phyloP scores from a whole-genome alignment of 2,888 invertebrate genomes.

The Hedychridium roseum region DNA sequence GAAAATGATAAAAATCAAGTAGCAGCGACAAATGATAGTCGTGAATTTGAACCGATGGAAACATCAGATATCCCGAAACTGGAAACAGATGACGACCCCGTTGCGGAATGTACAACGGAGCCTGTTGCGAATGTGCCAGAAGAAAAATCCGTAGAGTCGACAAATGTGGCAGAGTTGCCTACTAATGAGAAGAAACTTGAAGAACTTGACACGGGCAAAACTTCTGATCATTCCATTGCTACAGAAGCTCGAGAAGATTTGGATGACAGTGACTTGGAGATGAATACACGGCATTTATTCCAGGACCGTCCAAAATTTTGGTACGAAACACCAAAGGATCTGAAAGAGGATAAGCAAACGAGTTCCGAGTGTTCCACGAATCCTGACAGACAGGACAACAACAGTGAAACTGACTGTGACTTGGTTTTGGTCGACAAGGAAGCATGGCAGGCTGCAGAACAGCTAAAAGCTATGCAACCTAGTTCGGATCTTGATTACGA shows the following conservation, averaged over 20 bases:
- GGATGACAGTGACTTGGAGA: conserved; percentile 28
- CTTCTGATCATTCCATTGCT: conserved; percentile 16
- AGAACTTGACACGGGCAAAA: too few relatives aligned
- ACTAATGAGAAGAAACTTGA: too few relatives aligned
- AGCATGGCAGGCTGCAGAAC: conserved; percentile 20
- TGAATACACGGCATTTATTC: conserved; percentile 32
- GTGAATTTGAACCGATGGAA: too few relatives aligned
- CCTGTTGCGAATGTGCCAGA: too few relatives aligned
- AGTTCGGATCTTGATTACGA: conserved; percentile 30
- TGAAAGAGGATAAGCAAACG: conserved; percentile 11
- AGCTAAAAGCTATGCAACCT: conserved; percentile 10
- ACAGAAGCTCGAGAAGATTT: conserved; percentile 10
- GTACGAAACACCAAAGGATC: neutral
- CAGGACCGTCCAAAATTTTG: conserved; percentile 38
- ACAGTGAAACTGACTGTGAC: conserved; percentile 36
- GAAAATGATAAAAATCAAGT: too few relatives aligned
- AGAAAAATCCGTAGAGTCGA: too few relatives aligned
- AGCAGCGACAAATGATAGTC: too few relatives aligned
- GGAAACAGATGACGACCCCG: too few relatives aligned
- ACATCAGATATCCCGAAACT: too few relatives aligned
- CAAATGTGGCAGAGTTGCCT: too few relatives aligned
- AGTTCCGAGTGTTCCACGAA: too few relatives aligned
- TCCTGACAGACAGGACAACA: conserved; percentile 25
- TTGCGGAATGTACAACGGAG: too few relatives aligned
- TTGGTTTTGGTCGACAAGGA: conserved; percentile 33